phyloP scores from a whole-genome alignment of 2,888 invertebrate genomes.

The Oxyscelio sp. region DNA sequence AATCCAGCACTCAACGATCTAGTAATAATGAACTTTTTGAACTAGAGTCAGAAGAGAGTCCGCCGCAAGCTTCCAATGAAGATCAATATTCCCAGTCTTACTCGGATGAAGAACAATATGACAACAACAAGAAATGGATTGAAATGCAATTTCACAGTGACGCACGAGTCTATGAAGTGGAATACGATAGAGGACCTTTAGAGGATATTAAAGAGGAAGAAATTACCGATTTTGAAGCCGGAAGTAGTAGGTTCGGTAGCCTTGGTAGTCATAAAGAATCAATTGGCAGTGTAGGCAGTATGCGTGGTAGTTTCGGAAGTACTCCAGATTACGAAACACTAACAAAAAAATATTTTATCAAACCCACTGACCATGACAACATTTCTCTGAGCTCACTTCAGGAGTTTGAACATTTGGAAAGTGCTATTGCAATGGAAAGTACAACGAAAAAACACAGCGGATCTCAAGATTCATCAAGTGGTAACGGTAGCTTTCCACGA shows the following conservation, averaged over 20 bases:
- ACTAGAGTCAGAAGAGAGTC: conserved; percentile 87
- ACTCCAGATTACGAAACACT: conserved; percentile 97
- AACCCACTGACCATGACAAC: conserved; percentile 96
- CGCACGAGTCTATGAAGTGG: conserved; percentile 92
- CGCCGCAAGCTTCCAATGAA: conserved; percentile 86
- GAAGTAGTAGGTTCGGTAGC: conserved; percentile 93
- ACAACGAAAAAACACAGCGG: conserved; percentile 90
- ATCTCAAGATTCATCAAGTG: conserved; percentile 96
- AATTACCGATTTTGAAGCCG: conserved; percentile 94
- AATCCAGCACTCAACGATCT: conserved; percentile 68
- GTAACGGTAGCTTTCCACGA: conserved; percentile 94
- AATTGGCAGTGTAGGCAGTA: conserved; percentile 93
- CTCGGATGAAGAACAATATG: conserved; percentile 88
- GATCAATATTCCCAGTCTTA: conserved; percentile 86
- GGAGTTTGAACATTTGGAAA: conserved; percentile 97
- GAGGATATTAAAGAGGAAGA: conserved; percentile 98
- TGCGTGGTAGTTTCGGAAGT: conserved; percentile 96
- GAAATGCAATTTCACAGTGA: conserved; percentile 95
- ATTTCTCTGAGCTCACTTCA: conserved; percentile 97
- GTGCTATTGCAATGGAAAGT: conserved; percentile 94
- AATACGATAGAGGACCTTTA: conserved; percentile 94
- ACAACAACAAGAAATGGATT: conserved; percentile 95
- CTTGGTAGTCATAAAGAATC: conserved; percentile 94
- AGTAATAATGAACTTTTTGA: conserved; percentile 84
- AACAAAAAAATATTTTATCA: conserved; percentile 94